These are phyloP conservation scores for Drosophila antonietae DNA, from an alignment of 2,888 invertebrate species.

Conservation along the genomic window DNA sequence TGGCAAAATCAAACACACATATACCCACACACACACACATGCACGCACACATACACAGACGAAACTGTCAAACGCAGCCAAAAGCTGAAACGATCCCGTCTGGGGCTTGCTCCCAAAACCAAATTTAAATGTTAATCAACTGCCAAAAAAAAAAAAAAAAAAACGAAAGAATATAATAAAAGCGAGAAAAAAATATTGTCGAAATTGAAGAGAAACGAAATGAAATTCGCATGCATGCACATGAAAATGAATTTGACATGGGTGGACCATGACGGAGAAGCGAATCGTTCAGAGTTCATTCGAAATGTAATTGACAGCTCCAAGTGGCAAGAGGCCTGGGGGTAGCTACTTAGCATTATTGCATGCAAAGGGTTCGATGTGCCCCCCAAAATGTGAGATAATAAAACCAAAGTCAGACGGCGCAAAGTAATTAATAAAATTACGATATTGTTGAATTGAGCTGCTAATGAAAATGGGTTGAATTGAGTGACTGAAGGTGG, in stretches of 20 bases:
- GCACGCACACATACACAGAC: background rate
- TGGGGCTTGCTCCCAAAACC: slow-evolving; percentile 59
- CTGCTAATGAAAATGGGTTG: background rate
- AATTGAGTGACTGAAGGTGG: background rate
- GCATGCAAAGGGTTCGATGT: slow-evolving; percentile 29
- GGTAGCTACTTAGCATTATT: slow-evolving; percentile 39
- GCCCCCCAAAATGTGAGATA: slow-evolving; percentile 11
- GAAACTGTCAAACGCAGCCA: slow-evolving; percentile 70
- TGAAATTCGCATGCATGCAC: slow-evolving; percentile 78
- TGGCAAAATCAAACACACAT: slow-evolving; percentile 23
- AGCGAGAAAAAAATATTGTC: slow-evolving; percentile 1
- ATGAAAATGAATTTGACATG: slow-evolving; percentile 78
- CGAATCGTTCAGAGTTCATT: slow-evolving; percentile 28
- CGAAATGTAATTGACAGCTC: slow-evolving; percentile 76
- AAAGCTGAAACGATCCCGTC: slow-evolving; percentile 21
- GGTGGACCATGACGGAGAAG: slow-evolving; percentile 41
- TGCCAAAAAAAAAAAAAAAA: slow-evolving; percentile 45
- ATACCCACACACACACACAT: slow-evolving; percentile 10
- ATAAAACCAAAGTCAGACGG: slow-evolving; percentile 8
- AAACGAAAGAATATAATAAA: slow-evolving; percentile 6
- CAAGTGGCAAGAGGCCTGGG: slow-evolving; percentile 40
- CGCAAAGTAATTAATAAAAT: slow-evolving; percentile 43
- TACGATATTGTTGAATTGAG: background rate
- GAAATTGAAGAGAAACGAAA: slow-evolving; percentile 47
- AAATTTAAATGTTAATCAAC: slow-evolving; percentile 78